Conservation (phyloP, 2,113 vertebrate species). For the Chlamydotis undulata region DNA sequence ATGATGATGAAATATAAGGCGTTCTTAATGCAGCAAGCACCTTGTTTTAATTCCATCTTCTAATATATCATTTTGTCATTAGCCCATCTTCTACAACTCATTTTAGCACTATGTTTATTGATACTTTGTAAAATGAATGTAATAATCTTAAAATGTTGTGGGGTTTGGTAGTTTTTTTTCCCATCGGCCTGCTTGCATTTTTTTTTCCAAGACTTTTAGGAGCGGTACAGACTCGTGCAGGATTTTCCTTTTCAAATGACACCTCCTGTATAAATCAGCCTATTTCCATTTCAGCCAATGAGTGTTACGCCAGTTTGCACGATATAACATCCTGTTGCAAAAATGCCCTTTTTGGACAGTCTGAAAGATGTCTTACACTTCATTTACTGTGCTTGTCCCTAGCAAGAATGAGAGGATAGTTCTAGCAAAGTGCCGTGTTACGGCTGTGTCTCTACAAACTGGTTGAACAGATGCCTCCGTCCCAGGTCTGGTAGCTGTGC, state of each 20-base stretch:
- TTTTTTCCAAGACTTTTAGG: background rate
- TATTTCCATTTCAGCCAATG: background rate
- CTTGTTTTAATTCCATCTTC: constrained; percentile 36
- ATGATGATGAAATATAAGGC: constrained; percentile 52
- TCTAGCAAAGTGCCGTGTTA: background rate
- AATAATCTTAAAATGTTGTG: background rate
- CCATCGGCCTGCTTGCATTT: background rate
- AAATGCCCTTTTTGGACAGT: background rate
- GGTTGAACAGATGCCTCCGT: background rate
- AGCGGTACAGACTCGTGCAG: background rate
- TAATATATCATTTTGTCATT: constrained; percentile 36
- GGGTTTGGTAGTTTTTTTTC: background rate
- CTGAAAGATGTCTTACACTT: background rate
- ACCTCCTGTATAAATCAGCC: background rate
- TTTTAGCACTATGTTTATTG: constrained; percentile 16
- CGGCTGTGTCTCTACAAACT: background rate
- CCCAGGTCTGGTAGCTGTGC: background rate
- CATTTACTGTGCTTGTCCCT: background rate
- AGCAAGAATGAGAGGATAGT: background rate
- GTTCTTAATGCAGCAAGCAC: constrained; percentile 47
- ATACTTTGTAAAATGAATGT: constrained; percentile 17
- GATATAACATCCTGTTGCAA: background rate
- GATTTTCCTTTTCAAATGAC: background rate
- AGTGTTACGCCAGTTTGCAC: background rate
- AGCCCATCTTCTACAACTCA: constrained; percentile 38